Percentiles rank a stretch among this genome's conserved stretches.
These are phyloP conservation scores for Heliconius charithonia DNA, from an alignment of 2,888 invertebrate genomes.

Conservation along the genomic window DNA sequence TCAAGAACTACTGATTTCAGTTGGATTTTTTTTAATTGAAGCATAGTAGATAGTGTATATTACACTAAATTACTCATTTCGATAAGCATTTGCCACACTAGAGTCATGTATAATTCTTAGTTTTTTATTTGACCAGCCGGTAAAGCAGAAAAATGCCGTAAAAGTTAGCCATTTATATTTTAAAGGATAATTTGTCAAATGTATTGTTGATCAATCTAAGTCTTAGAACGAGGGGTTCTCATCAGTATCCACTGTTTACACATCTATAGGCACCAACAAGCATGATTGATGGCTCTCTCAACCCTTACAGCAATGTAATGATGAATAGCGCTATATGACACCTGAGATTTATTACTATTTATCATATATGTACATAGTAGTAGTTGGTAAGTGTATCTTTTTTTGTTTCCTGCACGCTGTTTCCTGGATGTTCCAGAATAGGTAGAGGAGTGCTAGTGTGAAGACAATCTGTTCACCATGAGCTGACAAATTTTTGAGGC, in stretches of 20 bases:
- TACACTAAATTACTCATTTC: no score
- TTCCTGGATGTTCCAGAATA: no score
- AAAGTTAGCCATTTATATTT: not conserved
- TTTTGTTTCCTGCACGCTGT: no score
- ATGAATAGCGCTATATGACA: constrained; percentile 42
- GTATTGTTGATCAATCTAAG: constrained; percentile 6
- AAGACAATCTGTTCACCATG: not conserved
- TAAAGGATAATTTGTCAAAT: not conserved
- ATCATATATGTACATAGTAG: not conserved
- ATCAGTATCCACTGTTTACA: constrained; percentile 19
- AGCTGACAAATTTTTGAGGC: not conserved
- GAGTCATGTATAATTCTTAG: no score
- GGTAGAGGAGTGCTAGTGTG: not conserved
- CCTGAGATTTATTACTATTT: constrained; percentile 44
- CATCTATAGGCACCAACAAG: constrained; percentile 17
- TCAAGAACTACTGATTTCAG: no score
- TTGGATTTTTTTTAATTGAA: no score
- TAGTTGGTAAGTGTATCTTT: not conserved
- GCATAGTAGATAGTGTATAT: no score
- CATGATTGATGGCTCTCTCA: constrained; percentile 44
- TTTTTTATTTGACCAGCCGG: no score
- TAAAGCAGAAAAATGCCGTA: no score
- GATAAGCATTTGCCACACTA: no score
- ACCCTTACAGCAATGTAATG: constrained; percentile 44
- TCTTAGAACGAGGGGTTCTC: constrained; percentile 10